Base-by-base conservation (phyloP, 2,888 invertebrate species). In the Heteromyza rotundicornis region DNA sequence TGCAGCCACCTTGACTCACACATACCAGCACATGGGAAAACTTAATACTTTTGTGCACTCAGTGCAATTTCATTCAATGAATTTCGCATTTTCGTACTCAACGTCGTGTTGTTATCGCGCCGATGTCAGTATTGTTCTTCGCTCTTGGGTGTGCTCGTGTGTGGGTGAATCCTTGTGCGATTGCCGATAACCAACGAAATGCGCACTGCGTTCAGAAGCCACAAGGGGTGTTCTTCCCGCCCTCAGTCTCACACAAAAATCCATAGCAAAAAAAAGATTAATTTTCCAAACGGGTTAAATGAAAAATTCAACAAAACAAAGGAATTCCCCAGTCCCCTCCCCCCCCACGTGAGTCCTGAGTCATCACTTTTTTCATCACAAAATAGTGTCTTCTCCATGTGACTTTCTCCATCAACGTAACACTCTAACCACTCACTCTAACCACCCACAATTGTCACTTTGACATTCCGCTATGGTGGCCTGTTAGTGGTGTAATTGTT, bases 111-210 rank as follows among this genome's bases (percentile, higher is more conserved):
- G 17, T 52, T 52, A 59, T 59, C 52, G 52, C 44, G 22, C 19
- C 36, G 23, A 47, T 27, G 27, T 63, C 14, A 54, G 51, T 32
- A 35, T 60, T 53, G 57, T 59, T 65, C 44, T n/a, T 19, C 19
- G 47, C 47, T 47, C 51, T 52, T 55, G 27, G 35, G n/a, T 22
- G 65, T 63, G 32, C 32, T 27, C 19, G 60, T 60, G 67, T 60
- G 62, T 59, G 63, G 51, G 40, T 56, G 59, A 57, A 60, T 63
- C 57, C 63, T 67, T 62, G 68, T 73, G 74, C 64, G 72, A 64
- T 69, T 62, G 63, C 65, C 73, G 71, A 75, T 77, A 75, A 71
- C 55, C 61, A 51, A 60, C 60, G 60, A 64, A 64, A 60, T 60
- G 68, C 69, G 65, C 70, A 67, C 59, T 7, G 10, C 27, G 10